Conservation (phyloP, 2,797 vertebrate genomes). For the Apogon hyalosoma region DNA sequence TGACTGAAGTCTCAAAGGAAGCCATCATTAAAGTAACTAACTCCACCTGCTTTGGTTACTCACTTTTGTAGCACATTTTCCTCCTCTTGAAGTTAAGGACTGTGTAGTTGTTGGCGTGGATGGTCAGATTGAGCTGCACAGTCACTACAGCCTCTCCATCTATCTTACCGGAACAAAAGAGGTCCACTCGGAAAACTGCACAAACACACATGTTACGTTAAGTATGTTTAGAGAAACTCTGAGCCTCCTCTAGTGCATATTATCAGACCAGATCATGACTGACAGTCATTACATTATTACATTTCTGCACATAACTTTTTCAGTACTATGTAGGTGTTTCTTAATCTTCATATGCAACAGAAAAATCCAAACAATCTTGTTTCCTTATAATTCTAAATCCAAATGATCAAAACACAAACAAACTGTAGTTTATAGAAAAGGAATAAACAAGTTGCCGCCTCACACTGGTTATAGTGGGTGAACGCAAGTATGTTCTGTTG, state of each 20-base stretch:
- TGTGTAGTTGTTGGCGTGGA: slow-evolving; percentile 95
- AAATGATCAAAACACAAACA: too few relatives aligned
- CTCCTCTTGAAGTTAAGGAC: slow-evolving; percentile 99
- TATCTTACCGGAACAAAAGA: slow-evolving; percentile 93
- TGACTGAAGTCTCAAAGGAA: neutral
- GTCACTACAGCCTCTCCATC: slow-evolving; percentile 93
- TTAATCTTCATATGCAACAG: neutral
- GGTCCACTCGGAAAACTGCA: slow-evolving; percentile 94
- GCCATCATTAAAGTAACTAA: neutral
- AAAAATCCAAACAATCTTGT: too few relatives aligned
- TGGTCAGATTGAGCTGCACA: slow-evolving; percentile 96
- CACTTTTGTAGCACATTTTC: slow-evolving; percentile 99
- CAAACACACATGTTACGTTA: neutral
- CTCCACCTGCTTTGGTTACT: slow-evolving; percentile 59
- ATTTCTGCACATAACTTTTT: neutral
- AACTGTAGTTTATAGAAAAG: too few relatives aligned
- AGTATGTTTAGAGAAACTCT: neutral
- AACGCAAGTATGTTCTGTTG: too few relatives aligned
- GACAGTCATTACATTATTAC: too few relatives aligned
- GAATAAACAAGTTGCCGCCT: too few relatives aligned
- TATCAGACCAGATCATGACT: too few relatives aligned
- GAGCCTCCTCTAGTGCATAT: neutral
- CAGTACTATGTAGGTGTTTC: neutral
- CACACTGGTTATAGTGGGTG: too few relatives aligned
- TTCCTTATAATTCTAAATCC: too few relatives aligned